A percentile compares a stretch with the other conserved stretches of the same genome.
These are phyloP conservation scores for Sinodicranocentrus sp. DNA, from an alignment of 2,888 invertebrate genomes.

Conservation along the genomic window DNA sequence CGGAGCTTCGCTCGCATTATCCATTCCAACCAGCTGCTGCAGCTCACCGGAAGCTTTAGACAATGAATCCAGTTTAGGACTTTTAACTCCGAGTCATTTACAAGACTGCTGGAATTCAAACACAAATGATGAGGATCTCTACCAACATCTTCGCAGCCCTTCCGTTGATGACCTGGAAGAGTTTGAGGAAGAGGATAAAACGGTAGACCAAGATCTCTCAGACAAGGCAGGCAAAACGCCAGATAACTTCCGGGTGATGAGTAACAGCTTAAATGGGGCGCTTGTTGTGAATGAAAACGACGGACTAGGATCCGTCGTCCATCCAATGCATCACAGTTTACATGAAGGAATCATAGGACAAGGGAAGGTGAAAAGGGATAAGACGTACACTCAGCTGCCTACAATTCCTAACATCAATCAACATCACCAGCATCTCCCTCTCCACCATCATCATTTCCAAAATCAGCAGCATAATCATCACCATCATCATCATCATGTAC, in stretches of 20 bases:
- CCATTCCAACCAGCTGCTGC: constrained; percentile 68
- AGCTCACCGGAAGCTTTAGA: constrained; percentile 63
- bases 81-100: constrained; percentile 94
- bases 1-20: constrained; percentile 59
- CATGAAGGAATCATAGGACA: constrained; percentile 36
- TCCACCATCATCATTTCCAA: constrained; percentile 30
- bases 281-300: constrained; percentile 55
- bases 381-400: constrained; percentile 54
- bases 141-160: constrained; percentile 80
- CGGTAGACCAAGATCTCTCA: constrained; percentile 65
- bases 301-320: constrained; percentile 12
- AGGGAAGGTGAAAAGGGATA: constrained; percentile 47
- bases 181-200: constrained; percentile 76
- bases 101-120: constrained; percentile 78
- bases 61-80: constrained; percentile 84
- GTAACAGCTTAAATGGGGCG: constrained; percentile 43
- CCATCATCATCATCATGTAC: constrained; percentile 49
- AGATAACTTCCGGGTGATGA: constrained; percentile 33
- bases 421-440: constrained; percentile 5
- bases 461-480: constrained; percentile 6
- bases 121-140: constrained; percentile 66
- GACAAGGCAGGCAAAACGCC: constrained; percentile 4
- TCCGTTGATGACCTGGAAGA: constrained; percentile 83
- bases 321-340: constrained; percentile 51
- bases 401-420: constrained; percentile 43